Conservation (phyloP, 2,888 invertebrate genomes). For the Spilosoma lubricipeda region DNA sequence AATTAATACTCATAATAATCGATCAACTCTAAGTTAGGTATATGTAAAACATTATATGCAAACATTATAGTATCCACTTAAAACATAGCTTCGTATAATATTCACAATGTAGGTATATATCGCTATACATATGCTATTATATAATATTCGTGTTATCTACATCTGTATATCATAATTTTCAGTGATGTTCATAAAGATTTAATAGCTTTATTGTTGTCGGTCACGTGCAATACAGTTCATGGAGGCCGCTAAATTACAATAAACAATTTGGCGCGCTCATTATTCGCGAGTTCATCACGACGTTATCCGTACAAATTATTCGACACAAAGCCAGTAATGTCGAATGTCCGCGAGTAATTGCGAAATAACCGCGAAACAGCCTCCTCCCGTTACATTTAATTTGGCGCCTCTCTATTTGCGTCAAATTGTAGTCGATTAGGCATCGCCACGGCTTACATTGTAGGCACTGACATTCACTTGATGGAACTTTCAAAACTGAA, state of each 20-base stretch:
- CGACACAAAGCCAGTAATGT: conserved; percentile 79
- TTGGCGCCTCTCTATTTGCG: conserved; percentile 75
- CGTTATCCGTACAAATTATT: conserved; percentile 78
- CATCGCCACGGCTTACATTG: conserved; percentile 51
- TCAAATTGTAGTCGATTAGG: conserved; percentile 64
- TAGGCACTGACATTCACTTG: conserved; percentile 34
- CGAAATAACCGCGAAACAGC: conserved; percentile 79
- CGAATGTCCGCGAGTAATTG: conserved; percentile 82
- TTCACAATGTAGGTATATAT: conserved; percentile 2
- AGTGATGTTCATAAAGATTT: conserved; percentile 65
- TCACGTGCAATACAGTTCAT: conserved; percentile 78
- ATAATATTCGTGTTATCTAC: conserved; percentile 52
- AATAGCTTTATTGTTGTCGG: conserved; percentile 78
- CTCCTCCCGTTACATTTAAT: conserved; percentile 78
- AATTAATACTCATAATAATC: neutral
- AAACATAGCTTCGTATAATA: conserved; percentile 7
- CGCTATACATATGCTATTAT: conserved; percentile 38
- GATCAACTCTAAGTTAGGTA: neutral
- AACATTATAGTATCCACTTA: conserved; percentile 9
- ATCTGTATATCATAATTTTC: conserved; percentile 51
- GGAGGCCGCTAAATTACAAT: conserved; percentile 80
- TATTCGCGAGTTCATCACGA: conserved; percentile 80
- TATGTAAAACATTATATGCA: conserved; percentile 1
- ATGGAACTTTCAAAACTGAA: conserved; percentile 15
- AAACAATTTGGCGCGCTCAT: conserved; percentile 83